Evolutionary conservation across 1,140 invertebrate genomes (phyloP).

Genomic region (Cardiocondyla obscurior): DNA sequence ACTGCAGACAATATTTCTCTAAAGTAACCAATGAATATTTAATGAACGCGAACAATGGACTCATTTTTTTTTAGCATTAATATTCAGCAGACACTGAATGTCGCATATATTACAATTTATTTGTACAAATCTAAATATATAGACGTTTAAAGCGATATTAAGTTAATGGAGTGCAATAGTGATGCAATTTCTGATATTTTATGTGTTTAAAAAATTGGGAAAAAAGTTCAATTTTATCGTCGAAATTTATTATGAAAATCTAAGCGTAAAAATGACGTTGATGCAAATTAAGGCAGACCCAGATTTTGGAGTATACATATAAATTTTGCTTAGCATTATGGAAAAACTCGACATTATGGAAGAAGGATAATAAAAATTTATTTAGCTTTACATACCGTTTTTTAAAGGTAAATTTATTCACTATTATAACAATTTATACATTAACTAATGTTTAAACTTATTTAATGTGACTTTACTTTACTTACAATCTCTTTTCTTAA

Average conservation of each 20-base stretch:
- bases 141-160: not conserved
- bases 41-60: not conserved
- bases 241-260: not conserved
- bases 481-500: slow-evolving; percentile 69
- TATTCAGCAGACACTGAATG: not conserved
- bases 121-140: not conserved
- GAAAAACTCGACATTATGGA: not conserved
- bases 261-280: not conserved
- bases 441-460: not conserved
- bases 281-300: slow-evolving; percentile 34
- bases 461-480: slow-evolving; percentile 63
- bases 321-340: not conserved
- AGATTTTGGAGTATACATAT: not conserved
- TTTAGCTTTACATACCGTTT: not conserved
- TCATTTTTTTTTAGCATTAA: not conserved
- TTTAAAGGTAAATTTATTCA: not conserved
- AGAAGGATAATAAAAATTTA: not conserved
- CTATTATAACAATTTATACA: slow-evolving; percentile 26
- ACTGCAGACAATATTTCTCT: not conserved
- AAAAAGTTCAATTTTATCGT: not conserved
- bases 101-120: not conserved
- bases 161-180: no score
- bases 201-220: not conserved
- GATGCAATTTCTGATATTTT: not conserved
- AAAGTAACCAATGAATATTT: not conserved